Evolutionary conservation across 2,797 vertebrate genomes (phyloP), one percentile per base, ranked within the genome.

Genomic region (Peromyscus attwateri): DNA sequence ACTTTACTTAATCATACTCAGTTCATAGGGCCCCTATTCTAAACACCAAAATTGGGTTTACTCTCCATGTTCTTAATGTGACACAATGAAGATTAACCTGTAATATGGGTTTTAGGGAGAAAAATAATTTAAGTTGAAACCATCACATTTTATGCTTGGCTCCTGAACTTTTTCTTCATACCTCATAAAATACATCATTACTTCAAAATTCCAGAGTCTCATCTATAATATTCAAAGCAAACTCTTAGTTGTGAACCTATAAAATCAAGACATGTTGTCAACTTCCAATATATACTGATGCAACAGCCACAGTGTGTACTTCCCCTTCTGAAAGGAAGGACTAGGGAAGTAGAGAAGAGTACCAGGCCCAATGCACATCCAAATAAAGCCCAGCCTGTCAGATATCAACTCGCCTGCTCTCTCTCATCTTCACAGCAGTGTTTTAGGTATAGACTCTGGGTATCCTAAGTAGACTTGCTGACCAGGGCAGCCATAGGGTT

Each of bases 291-390:
- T 5, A 34, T 29, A 71, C 12, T 62, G 3, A 14, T 75, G 19
- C 2, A 1, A 27, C 1, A 62, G 17, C 5, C 27, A 25, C 25
- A 34, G 0, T 13, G 40, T 31, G 21, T 49, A 31, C 0, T 27
- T 73, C 27, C 25, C 8, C 25, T 34, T 37, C 31, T 57, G 27
- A 60, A 57, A 37, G 7, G 34, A 40, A 75, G 3, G 17, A 55
- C 8, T 29, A 27, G 52, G 25, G 3, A 52, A 73, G 13, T 23
- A 34, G 34, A 75, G 25, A 75, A 75, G 2, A 80, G 21, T 31
- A 70, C 37, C n/a, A 62, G 23, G 17, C 31, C 11, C 25, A 40
- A 17, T 40, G 11, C 4, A 73, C 25, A 12, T 23, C 23, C 40
- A 43, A 6, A 10, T 5, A 17, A 57, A 81, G 31, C 5, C 40